A percentile compares a stretch with the other conserved stretches of the same genome.
These are phyloP conservation scores for Rhodophaea formosa DNA, from an alignment of 2,888 invertebrate genomes.

Conservation along the genomic window DNA sequence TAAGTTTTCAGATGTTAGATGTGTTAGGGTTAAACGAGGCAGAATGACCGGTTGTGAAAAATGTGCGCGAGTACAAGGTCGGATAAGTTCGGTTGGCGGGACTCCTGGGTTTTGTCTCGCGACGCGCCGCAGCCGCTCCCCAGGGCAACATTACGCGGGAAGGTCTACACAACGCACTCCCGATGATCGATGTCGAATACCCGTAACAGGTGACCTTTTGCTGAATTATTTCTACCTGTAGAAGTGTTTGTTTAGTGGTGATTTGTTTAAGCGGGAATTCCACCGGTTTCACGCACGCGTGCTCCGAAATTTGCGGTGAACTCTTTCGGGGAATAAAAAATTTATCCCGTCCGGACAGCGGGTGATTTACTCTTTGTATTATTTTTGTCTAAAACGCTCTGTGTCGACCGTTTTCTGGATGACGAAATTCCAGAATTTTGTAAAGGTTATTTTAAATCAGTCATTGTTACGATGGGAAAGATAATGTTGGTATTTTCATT, in stretches of 20 bases:
- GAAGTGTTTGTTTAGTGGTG: constrained; percentile 77
- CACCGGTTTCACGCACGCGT: constrained; percentile 51
- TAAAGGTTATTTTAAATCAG: background rate
- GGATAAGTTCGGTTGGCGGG: constrained; percentile 60
- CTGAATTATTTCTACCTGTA: constrained; percentile 78
- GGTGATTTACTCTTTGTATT: constrained; percentile 16
- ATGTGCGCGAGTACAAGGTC: constrained; percentile 53
- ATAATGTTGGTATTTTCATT: background rate
- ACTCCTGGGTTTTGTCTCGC: constrained; percentile 65
- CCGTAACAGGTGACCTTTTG: constrained; percentile 79
- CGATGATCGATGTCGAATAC: constrained; percentile 79
- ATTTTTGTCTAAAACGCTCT: constrained; percentile 12
- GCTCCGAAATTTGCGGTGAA: constrained; percentile 29
- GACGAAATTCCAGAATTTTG: background rate
- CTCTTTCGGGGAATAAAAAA: constrained; percentile 45
- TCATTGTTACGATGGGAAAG: constrained; percentile 10
- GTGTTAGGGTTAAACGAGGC: constrained; percentile 36
- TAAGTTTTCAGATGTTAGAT: constrained; percentile 61
- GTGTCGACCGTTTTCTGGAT: constrained; percentile 7
- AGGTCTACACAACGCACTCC: constrained; percentile 72
- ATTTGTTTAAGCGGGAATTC: constrained; percentile 73
- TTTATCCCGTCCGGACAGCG: constrained; percentile 7
- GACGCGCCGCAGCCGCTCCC: constrained; percentile 60
- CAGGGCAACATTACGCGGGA: constrained; percentile 72
- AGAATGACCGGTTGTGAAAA: constrained; percentile 54